These are phyloP conservation scores for Microplitis deprimator DNA, from an alignment of 2,888 invertebrate species.

Conservation along the genomic window DNA sequence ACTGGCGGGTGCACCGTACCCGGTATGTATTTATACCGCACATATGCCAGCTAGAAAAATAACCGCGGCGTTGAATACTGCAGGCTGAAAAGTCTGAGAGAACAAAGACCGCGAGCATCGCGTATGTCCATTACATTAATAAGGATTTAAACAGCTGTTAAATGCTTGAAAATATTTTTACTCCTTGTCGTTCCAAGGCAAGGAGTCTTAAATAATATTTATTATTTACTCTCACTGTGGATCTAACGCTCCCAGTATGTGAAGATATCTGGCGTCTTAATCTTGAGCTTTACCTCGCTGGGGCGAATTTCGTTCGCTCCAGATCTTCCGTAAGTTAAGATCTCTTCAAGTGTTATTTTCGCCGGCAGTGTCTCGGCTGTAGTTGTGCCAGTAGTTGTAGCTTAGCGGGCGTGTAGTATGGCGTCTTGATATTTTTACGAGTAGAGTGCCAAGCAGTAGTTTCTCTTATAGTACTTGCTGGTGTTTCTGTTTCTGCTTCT, in stretches of 20 bases:
- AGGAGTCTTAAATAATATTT: conserved; percentile 22
- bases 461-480: not conserved
- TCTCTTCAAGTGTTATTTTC: conserved; percentile 64
- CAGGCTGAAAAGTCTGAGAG: too few species aligned
- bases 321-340: conserved; percentile 58
- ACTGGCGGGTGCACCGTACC: too few species aligned
- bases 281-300: not conserved
- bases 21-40: too few species aligned
- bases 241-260: conserved; percentile 3
- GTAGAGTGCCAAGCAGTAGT: conserved; percentile 50
- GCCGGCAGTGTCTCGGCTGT: conserved; percentile 36
- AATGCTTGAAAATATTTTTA: conserved; percentile 19
- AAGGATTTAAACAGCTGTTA: too few species aligned
- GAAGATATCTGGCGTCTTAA: not conserved
- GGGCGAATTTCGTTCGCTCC: conserved; percentile 49
- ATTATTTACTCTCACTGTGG: conserved; percentile 34
- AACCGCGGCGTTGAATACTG: too few species aligned
- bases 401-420: not conserved
- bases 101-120: too few species aligned
- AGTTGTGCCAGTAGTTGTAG: conserved; percentile 37
- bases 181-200: too few species aligned
- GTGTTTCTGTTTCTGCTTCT: conserved; percentile 20
- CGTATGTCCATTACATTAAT: too few species aligned
- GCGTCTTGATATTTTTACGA: conserved; percentile 59
- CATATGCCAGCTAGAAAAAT: too few species aligned